phyloP scores from a whole-genome alignment of 2,797 vertebrate genomes.

The Pangasius larnaudii region DNA sequence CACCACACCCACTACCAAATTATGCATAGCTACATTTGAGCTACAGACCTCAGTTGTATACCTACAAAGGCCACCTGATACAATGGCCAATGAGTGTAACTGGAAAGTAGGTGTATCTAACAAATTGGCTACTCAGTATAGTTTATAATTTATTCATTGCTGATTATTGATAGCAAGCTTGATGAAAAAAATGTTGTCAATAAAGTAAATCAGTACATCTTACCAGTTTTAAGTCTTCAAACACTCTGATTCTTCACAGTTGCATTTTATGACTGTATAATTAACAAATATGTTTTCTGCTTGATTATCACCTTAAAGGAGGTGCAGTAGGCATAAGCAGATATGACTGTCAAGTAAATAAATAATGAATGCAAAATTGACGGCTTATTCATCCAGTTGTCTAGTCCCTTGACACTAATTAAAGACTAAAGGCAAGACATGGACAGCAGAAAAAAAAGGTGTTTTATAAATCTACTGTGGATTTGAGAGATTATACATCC shows the following conservation, averaged over 20 bases:
- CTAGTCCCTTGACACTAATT: slow-evolving; percentile 81
- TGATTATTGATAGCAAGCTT: not conserved
- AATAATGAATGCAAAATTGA: slow-evolving; percentile 78
- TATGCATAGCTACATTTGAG: not conserved
- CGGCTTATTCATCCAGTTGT: slow-evolving; percentile 77
- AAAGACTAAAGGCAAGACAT: slow-evolving; percentile 69
- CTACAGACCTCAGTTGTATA: not conserved
- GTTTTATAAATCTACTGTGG: slow-evolving; percentile 24
- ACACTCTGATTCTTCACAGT: not conserved
- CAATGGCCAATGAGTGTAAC: not conserved
- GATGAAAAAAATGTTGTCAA: not conserved
- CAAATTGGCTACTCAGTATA: not conserved
- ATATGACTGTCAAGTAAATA: slow-evolving; percentile 77
- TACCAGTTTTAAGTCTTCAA: not conserved
- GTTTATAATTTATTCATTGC: not conserved
- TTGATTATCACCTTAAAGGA: slow-evolving; percentile 74
- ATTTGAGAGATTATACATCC: slow-evolving; percentile 44
- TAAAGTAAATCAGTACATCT: not conserved
- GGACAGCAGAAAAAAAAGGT: slow-evolving; percentile 40
- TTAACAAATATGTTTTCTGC: slow-evolving; percentile 66
- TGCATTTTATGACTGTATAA: slow-evolving; percentile 36
- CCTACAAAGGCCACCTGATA: too few species aligned
- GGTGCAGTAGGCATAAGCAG: slow-evolving; percentile 72
- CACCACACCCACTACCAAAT: not conserved
- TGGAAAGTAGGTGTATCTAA: not conserved